Evolutionary conservation across 1,140 invertebrate genomes (phyloP).

Genomic region (Listronotus oregonensis): DNA sequence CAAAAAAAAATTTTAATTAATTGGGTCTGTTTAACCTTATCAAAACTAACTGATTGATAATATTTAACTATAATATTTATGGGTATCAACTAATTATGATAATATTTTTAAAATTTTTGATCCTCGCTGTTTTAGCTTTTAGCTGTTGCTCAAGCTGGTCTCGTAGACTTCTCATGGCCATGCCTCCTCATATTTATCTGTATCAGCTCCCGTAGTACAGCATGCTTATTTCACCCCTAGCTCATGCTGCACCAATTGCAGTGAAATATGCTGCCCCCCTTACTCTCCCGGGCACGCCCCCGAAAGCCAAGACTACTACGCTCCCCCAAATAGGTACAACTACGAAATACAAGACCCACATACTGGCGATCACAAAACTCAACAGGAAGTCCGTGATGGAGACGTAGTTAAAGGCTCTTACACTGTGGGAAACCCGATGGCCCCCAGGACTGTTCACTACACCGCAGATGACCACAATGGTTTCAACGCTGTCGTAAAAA

Average conservation of each 20-base stretch:
- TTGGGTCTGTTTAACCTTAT: too few relatives aligned
- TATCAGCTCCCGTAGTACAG: constrained; percentile 3
- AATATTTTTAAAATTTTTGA: not conserved
- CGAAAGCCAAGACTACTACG: constrained; percentile 2
- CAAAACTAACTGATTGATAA: too few relatives aligned
- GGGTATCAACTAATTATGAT: too few relatives aligned
- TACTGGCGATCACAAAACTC: too few relatives aligned
- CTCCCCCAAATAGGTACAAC: too few relatives aligned
- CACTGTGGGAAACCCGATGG: constrained; percentile 66
- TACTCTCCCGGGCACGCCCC: too few relatives aligned
- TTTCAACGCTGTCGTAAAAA: constrained; percentile 46
- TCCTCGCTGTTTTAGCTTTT: not conserved
- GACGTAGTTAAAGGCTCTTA: constrained; percentile 58
- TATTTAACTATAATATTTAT: too few relatives aligned
- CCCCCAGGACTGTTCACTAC: constrained; percentile 67
- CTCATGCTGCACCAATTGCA: constrained; percentile 6
- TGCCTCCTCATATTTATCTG: too few relatives aligned
- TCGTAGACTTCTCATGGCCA: not conserved
- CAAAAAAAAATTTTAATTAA: too few relatives aligned
- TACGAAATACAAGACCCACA: too few relatives aligned
- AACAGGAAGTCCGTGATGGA: too few relatives aligned
- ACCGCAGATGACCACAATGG: constrained; percentile 60
- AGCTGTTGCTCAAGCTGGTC: constrained; percentile 5
- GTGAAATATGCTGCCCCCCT: not conserved
- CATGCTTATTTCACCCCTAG: not conserved